Percentiles rank a stretch among this genome's conserved stretches.
phyloP scores from a whole-genome alignment of 2,797 vertebrate species.

The Mormyrus proboscirostris region DNA sequence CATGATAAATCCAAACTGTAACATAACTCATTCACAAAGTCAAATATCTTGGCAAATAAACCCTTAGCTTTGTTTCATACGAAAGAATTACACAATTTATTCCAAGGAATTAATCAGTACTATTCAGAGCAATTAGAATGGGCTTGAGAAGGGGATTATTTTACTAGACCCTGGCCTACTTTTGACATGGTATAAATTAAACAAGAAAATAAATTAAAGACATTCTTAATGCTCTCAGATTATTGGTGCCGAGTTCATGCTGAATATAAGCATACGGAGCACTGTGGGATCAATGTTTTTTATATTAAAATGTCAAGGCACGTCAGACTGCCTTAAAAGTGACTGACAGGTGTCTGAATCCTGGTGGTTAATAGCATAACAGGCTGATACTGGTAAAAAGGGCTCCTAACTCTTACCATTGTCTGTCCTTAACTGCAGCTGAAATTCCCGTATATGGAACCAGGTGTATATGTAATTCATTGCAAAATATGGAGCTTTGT shows the following conservation, averaged over 20 bases:
- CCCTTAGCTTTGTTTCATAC: slow-evolving; percentile 78
- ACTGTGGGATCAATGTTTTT: background rate
- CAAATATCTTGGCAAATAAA: slow-evolving; percentile 76
- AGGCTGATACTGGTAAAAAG: background rate
- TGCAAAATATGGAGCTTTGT: background rate
- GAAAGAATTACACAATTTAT: slow-evolving; percentile 79
- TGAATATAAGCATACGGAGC: background rate
- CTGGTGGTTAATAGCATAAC: background rate
- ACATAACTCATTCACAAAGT: slow-evolving; percentile 73
- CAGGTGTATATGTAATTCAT: background rate
- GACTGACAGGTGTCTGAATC: background rate
- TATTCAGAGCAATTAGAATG: slow-evolving; percentile 70
- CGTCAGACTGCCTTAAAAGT: background rate
- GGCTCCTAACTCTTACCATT: background rate
- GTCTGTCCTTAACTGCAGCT: background rate
- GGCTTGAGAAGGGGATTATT: slow-evolving; percentile 69
- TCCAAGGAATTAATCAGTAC: slow-evolving; percentile 74
- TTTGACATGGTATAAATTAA: slow-evolving; percentile 62
- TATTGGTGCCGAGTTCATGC: background rate
- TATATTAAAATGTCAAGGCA: background rate
- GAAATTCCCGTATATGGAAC: background rate
- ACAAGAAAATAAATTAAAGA: background rate
- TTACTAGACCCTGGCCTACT: slow-evolving; percentile 60
- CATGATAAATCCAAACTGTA: slow-evolving; percentile 75
- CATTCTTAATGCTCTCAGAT: background rate